Percentiles rank a stretch among this genome's conserved stretches.
These are phyloP conservation scores for Diceros bicornis DNA, from an alignment of 2,797 vertebrate genomes.

Conservation along the genomic window DNA sequence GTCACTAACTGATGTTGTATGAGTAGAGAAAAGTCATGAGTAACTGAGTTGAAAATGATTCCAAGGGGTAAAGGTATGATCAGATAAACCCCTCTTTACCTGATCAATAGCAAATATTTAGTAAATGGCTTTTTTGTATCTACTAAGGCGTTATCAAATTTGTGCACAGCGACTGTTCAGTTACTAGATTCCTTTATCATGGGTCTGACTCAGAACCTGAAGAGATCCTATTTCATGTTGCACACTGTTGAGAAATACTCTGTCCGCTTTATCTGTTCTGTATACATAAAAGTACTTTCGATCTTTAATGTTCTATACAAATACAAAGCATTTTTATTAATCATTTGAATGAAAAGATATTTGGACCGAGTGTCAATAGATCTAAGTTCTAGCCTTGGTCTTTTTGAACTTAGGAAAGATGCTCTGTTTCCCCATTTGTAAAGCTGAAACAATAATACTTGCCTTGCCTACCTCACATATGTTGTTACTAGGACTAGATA, in stretches of 20 bases:
- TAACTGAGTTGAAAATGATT: not conserved
- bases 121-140: conserved; percentile 1
- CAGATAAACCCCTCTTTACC: not conserved
- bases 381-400: not conserved
- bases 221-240: not conserved
- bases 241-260: not conserved
- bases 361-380: not conserved
- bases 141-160: not conserved
- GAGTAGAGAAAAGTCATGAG: conserved; percentile 5
- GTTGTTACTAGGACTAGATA: not conserved
- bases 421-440: not conserved
- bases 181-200: conserved; percentile 24
- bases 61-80: not conserved
- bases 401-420: not conserved
- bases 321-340: conserved; percentile 30
- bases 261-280: not conserved
- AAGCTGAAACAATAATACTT: not conserved
- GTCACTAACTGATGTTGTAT: not conserved
- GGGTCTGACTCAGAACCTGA: not conserved
- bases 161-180: not conserved
- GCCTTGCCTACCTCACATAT: not conserved
- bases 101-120: not conserved
- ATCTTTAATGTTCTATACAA: conserved; percentile 34
- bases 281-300: not conserved
- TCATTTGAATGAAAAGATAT: conserved; percentile 37